Base-by-base conservation (phyloP, 1,140 invertebrate genomes). In the Lysiphlebus fabarum region DNA sequence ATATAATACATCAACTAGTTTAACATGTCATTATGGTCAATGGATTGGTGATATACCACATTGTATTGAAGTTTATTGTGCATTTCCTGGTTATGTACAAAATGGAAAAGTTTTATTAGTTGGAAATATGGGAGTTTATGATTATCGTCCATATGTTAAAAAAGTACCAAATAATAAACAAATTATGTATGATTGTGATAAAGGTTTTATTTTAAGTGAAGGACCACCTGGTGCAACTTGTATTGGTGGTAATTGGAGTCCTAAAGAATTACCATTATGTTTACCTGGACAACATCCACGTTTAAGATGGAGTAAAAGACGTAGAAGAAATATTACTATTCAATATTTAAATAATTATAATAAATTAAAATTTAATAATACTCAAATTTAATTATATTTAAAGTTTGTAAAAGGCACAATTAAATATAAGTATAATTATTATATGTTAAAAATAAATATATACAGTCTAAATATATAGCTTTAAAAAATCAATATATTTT, bases 61-160 rank as follows among this genome's bases (percentile, higher is more conserved):
- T 58, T 97, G 94, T 70, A 82, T 90, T 70, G 93, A 95, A 84
- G 92, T 96, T 1, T 96, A 91, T 68, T 98, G 96, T 74, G 90
- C 92, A 0, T 96, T 94, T 75, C 96, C 96, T 12, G 95, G 96
- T 2, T 88, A 89, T 61, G 87, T 98, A 45, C 83, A 88, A 53
- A 89, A 96, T 68, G 96, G 96, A 7, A 92, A 94, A 74, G 92
- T 98, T 0, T 81, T 97, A 10, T 78, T 98, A 1, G 94, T 98
- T 3, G 96, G 95, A 4, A 95, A 96, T 69, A 97, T 98, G 93
- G 96, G 96, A 0, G 84, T 96, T 38, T 98, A 98, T 74, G 95
- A 98, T 74, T 98, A 98, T 72, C 80, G 94, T n/a, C 91, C 93
- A 0, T 98, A 98, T 71, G 95, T 98, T 0, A 88, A 86, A 68